A percentile compares a stretch with the other conserved stretches of the same genome.
These are phyloP conservation scores for Ivindomyrus marchei DNA, from an alignment of 2,113 vertebrate species.

Conservation along the genomic window DNA sequence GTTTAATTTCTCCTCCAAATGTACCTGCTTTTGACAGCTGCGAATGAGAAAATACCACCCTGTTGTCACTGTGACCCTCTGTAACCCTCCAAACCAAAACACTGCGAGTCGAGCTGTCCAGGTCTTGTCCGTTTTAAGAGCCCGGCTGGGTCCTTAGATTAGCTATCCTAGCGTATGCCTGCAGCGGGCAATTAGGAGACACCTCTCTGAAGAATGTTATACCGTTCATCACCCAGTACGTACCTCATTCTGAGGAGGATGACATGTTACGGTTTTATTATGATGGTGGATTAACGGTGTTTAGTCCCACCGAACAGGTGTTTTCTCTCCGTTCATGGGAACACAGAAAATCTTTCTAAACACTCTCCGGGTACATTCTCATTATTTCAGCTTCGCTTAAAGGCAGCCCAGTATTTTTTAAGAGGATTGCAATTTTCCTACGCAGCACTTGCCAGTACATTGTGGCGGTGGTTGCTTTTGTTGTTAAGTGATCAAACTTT, in stretches of 20 bases:
- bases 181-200: neutral
- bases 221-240: neutral
- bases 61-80: neutral
- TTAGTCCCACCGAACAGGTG: neutral
- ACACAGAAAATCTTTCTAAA: neutral
- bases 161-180: neutral
- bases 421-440: neutral
- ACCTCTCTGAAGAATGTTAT: neutral
- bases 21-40: constrained; percentile 5
- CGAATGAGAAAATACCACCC: constrained; percentile 7
- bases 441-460: neutral
- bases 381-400: neutral
- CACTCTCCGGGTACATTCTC: neutral
- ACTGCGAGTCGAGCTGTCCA: neutral
- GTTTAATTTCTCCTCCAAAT: constrained; percentile 9
- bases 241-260: neutral
- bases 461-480: neutral
- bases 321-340: neutral
- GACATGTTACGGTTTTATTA: neutral
- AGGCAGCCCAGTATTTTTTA: neutral
- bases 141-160: neutral
- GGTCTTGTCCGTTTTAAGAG: neutral
- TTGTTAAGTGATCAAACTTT: neutral
- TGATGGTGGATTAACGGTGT: neutral
- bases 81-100: constrained; percentile 7